Percentiles rank a stretch among this genome's conserved stretches.
These are phyloP conservation scores for Solen grandis DNA, from an alignment of 1,140 invertebrate species.

Conservation along the genomic window DNA sequence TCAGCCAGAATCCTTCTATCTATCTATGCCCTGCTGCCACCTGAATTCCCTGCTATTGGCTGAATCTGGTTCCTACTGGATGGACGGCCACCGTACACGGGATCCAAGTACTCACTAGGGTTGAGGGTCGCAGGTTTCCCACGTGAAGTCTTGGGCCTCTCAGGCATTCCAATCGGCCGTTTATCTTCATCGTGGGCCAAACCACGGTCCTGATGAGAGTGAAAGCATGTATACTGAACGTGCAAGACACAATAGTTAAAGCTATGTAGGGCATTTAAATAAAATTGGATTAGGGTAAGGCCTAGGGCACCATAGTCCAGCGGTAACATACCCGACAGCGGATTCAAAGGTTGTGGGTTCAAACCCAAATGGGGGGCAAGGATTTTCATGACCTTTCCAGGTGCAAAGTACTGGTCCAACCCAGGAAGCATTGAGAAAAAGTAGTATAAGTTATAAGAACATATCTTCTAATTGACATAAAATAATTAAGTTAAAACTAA, in stretches of 20 bases:
- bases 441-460: too few relatives aligned
- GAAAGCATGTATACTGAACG: not conserved
- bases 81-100: not conserved
- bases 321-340: too few relatives aligned
- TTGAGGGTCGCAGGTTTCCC: constrained; percentile 21
- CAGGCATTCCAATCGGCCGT: constrained; percentile 1
- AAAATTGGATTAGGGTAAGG: not conserved
- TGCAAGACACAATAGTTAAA: not conserved
- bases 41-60: constrained; percentile 9
- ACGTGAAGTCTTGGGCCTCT: not conserved
- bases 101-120: constrained; percentile 27
- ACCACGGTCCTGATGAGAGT: constrained; percentile 19
- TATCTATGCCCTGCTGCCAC: not conserved
- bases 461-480: too few relatives aligned
- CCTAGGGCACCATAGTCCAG: not conserved
- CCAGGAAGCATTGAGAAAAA: too few relatives aligned
- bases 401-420: too few relatives aligned
- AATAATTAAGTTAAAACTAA: too few relatives aligned
- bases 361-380: too few relatives aligned
- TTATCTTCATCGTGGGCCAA: constrained; percentile 43
- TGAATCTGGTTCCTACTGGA: constrained; percentile 34
- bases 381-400: too few relatives aligned
- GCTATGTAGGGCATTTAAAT: not conserved
- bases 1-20: too few relatives aligned
- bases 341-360: too few relatives aligned